Percentiles rank a stretch among this genome's conserved stretches.
Conservation (phyloP, 2,113 vertebrate genomes). For the Dasypus novemcinctus region DNA sequence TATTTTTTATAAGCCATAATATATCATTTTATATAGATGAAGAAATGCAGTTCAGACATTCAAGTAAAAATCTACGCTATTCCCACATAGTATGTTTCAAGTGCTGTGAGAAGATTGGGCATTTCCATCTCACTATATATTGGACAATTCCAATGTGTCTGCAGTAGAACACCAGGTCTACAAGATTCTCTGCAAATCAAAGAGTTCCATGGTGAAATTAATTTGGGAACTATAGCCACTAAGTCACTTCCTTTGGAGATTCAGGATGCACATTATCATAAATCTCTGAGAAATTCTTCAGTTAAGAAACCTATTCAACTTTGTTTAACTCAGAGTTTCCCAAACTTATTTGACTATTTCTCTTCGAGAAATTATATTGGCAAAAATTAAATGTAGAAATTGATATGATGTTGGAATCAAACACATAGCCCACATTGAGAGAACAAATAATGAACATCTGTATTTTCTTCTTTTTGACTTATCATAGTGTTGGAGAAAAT, state of each 20-base stretch:
- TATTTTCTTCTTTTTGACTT: neutral
- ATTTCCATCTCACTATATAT: neutral
- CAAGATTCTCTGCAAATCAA: neutral
- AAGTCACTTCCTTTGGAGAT: neutral
- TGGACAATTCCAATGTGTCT: neutral
- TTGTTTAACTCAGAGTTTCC: neutral
- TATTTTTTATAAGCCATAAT: neutral
- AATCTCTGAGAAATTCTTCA: neutral
- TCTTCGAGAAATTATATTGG: neutral
- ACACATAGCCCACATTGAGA: neutral
- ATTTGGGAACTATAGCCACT: neutral
- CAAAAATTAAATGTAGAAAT: constrained; percentile 32
- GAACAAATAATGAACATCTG: neutral
- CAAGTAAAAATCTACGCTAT: neutral
- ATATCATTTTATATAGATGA: neutral
- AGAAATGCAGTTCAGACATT: neutral
- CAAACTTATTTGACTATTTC: no score
- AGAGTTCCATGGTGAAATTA: neutral
- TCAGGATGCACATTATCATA: neutral
- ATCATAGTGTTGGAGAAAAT: no score
- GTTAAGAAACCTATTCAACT: neutral
- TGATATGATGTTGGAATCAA: neutral
- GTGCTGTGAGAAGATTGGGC: neutral
- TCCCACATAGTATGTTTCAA: neutral
- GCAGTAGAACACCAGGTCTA: neutral